Percentiles rank a stretch among this genome's conserved stretches.
These are phyloP conservation scores for Drosophila parabipectinata DNA, from an alignment of 1,140 invertebrate genomes.

Conservation along the genomic window DNA sequence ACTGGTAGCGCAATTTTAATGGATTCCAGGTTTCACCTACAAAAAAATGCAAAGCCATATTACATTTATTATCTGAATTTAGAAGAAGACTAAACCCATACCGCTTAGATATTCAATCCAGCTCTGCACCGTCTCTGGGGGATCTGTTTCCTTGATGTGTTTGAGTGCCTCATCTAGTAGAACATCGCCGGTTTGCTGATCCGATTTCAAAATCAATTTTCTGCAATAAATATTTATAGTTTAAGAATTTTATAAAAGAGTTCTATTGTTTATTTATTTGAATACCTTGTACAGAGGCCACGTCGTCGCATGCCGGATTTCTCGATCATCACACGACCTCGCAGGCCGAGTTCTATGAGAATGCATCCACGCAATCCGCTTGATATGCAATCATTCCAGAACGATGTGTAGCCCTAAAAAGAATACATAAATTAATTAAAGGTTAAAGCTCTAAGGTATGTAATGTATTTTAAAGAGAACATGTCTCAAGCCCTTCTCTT, in stretches of 20 bases:
- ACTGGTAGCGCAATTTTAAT: conserved; percentile 98
- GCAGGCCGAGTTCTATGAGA: conserved; percentile 97
- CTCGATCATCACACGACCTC: conserved; percentile 98
- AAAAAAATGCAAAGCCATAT: not conserved
- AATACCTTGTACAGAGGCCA: conserved; percentile 91
- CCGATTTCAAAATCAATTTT: conserved; percentile 88
- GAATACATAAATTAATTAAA: not conserved
- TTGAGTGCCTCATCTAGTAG: conserved; percentile 99
- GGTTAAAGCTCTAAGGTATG: not conserved
- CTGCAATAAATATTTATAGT: conserved; percentile 76
- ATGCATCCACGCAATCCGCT: conserved; percentile 99
- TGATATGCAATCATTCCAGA: conserved; percentile 99
- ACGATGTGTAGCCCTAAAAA: conserved; percentile 98
- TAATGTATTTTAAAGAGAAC: not conserved
- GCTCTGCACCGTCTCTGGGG: conserved; percentile 98
- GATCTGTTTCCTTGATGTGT: conserved; percentile 98
- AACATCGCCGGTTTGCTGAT: conserved; percentile 98
- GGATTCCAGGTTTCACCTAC: conserved; percentile 99
- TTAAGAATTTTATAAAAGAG: not conserved
- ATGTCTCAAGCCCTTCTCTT: no score
- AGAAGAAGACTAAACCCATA: conserved; percentile 83
- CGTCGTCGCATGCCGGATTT: conserved; percentile 97
- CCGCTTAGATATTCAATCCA: conserved; percentile 99
- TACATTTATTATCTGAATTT: not conserved
- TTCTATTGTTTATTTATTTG: conserved; percentile 75